Percentiles rank a stretch among this genome's conserved stretches.
These are phyloP conservation scores for Silurus asotus DNA, from an alignment of 2,113 vertebrate species.

Conservation along the genomic window DNA sequence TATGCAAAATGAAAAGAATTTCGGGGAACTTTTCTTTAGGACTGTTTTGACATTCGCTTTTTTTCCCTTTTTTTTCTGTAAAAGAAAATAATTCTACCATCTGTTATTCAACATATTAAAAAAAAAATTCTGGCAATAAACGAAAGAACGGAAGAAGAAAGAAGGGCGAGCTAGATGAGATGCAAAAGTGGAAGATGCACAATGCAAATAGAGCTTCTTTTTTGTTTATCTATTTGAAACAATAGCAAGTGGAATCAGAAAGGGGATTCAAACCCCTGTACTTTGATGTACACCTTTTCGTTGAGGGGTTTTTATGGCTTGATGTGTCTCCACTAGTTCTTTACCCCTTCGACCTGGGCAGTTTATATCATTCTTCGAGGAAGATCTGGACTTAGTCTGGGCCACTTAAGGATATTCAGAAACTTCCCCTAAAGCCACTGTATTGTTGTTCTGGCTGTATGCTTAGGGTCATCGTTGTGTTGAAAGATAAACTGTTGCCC, in stretches of 20 bases:
- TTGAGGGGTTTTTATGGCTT: too few relatives aligned
- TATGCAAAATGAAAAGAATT: neutral
- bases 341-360: too few relatives aligned
- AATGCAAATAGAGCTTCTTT: neutral
- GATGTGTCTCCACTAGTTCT: too few relatives aligned
- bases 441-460: neutral
- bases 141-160: neutral
- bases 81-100: neutral
- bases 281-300: too few relatives aligned
- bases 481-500: neutral
- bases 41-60: neutral
- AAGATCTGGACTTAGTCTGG: too few relatives aligned
- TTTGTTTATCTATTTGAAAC: neutral
- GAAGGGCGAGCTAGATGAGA: neutral
- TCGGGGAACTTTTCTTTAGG: neutral
- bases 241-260: neutral
- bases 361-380: too few relatives aligned
- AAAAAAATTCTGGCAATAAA: neutral
- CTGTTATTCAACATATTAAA: neutral
- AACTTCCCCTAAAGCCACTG: neutral
- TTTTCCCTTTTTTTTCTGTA: too few relatives aligned
- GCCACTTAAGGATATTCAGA: neutral
- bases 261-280: neutral
- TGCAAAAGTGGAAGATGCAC: neutral
- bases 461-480: neutral